A percentile compares a stretch with the other conserved stretches of the same genome.
phyloP scores from a whole-genome alignment of 1,140 invertebrate genomes.

The Epicauta chinensis region DNA sequence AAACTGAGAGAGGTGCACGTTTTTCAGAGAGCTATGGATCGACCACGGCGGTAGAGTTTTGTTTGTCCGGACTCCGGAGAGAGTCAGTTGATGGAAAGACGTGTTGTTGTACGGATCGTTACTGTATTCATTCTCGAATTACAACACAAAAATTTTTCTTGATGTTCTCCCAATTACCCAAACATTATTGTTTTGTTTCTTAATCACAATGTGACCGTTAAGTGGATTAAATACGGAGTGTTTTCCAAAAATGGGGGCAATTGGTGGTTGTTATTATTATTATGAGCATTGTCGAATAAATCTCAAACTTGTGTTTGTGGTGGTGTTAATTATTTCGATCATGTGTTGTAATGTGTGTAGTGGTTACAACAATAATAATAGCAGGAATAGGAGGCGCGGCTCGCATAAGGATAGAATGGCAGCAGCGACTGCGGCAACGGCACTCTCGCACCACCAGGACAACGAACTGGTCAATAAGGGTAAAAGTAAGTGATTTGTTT shows the following conservation, averaged over 20 bases:
- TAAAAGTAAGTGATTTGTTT: slow-evolving; percentile 15
- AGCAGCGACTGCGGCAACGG: background rate
- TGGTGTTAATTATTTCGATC: slow-evolving; percentile 22
- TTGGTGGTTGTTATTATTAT: no score
- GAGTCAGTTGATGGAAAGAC: slow-evolving; percentile 21
- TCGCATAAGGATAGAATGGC: slow-evolving; percentile 7
- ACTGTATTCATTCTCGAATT: no score
- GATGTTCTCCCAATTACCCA: no score
- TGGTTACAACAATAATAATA: background rate
- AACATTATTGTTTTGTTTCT: no score
- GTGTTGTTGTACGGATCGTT: slow-evolving; percentile 5
- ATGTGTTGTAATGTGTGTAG: slow-evolving; percentile 21
- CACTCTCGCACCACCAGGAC: slow-evolving; percentile 6
- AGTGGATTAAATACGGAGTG: no score
- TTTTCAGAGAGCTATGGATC: slow-evolving; percentile 17
- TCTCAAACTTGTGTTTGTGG: slow-evolving; percentile 4
- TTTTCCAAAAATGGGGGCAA: no score
- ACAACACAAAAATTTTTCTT: no score
- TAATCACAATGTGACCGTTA: no score
- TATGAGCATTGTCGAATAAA: background rate
- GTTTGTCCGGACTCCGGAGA: background rate
- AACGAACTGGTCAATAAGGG: slow-evolving; percentile 18
- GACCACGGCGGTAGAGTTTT: slow-evolving; percentile 10
- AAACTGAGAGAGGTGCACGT: slow-evolving; percentile 22
- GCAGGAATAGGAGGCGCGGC: slow-evolving; percentile 14